Evolutionary conservation across 1,140 invertebrate genomes (phyloP).

Genomic region (Stratiolaelaps scimitus): DNA sequence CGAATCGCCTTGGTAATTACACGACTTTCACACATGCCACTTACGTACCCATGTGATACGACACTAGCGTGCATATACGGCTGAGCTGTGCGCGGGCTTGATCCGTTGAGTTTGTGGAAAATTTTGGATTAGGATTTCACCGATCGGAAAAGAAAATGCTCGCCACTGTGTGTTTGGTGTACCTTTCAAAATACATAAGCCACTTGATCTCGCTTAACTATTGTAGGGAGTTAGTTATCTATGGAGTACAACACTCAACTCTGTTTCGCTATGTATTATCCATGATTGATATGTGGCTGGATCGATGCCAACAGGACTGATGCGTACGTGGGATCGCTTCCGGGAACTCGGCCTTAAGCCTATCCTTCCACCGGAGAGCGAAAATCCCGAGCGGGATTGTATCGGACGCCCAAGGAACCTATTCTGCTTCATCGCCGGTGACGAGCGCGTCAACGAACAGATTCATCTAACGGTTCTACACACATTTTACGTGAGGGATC

Average conservation of each 20-base stretch:
- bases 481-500: constrained; percentile 46
- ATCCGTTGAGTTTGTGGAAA: no score
- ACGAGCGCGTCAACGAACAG: constrained; percentile 46
- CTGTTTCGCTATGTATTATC: neutral
- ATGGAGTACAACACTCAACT: neutral
- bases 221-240: neutral
- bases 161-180: no score
- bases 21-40: no score
- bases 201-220: no score
- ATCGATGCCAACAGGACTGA: constrained; percentile 31
- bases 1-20: no score
- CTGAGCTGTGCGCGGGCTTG: no score
- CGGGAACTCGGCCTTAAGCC: constrained; percentile 73
- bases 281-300: constrained; percentile 2
- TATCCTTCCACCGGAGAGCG: constrained; percentile 66
- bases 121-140: no score
- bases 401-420: constrained; percentile 56
- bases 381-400: constrained; percentile 83
- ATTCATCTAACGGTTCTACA: constrained; percentile 43
- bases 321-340: constrained; percentile 45
- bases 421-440: constrained; percentile 70
- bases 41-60: no score
- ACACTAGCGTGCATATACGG: no score
- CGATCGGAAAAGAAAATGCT: no score
- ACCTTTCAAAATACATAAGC: no score